phyloP scores from a whole-genome alignment of 2,113 vertebrate genomes.

The Mirza zaza region DNA sequence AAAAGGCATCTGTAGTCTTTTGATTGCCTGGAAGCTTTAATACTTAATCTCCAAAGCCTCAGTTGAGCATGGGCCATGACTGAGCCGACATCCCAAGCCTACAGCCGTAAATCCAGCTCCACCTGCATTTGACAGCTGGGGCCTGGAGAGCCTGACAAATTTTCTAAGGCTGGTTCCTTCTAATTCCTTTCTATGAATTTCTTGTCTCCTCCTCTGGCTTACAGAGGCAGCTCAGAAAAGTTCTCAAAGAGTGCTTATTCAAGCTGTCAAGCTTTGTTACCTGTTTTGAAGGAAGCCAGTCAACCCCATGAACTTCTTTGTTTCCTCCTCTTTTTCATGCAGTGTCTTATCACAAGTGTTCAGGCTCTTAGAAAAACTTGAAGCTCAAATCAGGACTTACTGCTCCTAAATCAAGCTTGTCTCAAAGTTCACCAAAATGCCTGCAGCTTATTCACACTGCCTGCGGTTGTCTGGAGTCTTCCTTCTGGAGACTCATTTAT shows the following conservation, averaged over 20 bases:
- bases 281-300: conserved; percentile 34
- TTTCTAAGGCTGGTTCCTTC: background rate
- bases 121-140: background rate
- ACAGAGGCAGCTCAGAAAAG: background rate
- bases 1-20: background rate
- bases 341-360: background rate
- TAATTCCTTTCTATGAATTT: background rate
- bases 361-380: background rate
- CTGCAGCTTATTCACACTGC: background rate
- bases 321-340: background rate
- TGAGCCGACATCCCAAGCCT: background rate
- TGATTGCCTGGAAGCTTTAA: background rate
- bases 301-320: background rate
- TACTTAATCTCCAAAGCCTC: background rate
- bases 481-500: background rate
- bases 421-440: background rate
- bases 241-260: background rate
- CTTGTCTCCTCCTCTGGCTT: background rate
- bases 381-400: background rate
- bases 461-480: background rate
- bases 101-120: background rate
- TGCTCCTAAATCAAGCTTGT: background rate
- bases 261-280: background rate
- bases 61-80: background rate
- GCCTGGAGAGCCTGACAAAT: background rate